Conservation (phyloP, 1,140 invertebrate species). For the Pygmarrhopalites habei region DNA sequence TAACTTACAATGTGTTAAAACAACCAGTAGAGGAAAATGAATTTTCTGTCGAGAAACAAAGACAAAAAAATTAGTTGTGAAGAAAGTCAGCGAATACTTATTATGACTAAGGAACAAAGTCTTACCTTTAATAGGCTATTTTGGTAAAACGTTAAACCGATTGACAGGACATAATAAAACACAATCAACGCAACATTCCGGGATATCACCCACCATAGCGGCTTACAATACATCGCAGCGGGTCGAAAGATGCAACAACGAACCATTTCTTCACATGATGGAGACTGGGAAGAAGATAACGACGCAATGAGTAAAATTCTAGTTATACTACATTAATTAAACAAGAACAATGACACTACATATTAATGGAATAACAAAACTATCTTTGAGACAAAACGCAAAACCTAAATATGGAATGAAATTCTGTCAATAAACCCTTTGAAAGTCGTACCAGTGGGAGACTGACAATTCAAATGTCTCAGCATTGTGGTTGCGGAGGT, state of each 20-base stretch:
- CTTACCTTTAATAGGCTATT: conserved; percentile 82
- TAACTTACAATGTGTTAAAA: conserved; percentile 8
- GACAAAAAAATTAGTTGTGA: background rate
- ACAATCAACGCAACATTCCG: conserved; percentile 55
- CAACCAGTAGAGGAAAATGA: background rate
- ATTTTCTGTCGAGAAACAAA: background rate
- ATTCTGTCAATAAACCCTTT: no score
- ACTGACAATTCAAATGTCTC: no score
- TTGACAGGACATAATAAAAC: conserved; percentile 81
- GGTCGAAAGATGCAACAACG: background rate
- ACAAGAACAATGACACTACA: no score
- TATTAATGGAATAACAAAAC: no score
- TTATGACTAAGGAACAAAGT: conserved; percentile 37
- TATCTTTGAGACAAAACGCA: no score
- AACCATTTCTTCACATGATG: no score
- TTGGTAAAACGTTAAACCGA: conserved; percentile 94
- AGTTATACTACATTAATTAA: no score
- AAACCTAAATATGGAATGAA: no score
- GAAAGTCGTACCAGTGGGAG: no score
- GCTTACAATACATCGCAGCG: conserved; percentile 1
- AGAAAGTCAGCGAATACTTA: background rate
- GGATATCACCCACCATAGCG: conserved; percentile 43
- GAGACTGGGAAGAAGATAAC: no score
- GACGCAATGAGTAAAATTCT: no score
- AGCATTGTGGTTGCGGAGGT: no score